Conservation (phyloP, 1,140 invertebrate species). For the Brachionus angularis region DNA sequence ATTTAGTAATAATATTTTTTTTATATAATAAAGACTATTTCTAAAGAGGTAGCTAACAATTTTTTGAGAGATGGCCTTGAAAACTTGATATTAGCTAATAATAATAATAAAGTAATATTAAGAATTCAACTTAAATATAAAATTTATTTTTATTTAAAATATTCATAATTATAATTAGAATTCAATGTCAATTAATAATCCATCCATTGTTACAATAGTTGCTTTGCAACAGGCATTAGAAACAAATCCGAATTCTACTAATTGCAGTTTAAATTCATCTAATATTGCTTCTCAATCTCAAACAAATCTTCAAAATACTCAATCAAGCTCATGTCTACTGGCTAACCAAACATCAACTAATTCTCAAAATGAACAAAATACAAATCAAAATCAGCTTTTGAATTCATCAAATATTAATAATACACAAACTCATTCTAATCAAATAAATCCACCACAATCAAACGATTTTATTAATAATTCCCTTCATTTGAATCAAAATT, state of each 20-base stretch:
- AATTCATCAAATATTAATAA: too few relatives aligned
- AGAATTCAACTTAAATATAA: neutral
- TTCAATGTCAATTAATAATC: conserved; percentile 8
- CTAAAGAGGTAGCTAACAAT: neutral
- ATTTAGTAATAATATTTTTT: too few relatives aligned
- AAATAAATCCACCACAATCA: too few relatives aligned
- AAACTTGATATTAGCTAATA: too few relatives aligned
- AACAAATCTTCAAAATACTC: neutral
- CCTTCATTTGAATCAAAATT: too few relatives aligned
- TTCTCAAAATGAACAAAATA: too few relatives aligned
- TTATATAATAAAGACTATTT: neutral
- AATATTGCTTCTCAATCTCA: neutral
- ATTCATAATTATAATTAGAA: neutral
- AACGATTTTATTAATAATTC: too few relatives aligned
- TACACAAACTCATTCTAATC: too few relatives aligned
- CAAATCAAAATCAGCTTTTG: too few relatives aligned
- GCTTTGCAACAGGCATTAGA: conserved; percentile 27
- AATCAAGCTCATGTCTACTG: too few relatives aligned
- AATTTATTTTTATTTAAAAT: neutral
- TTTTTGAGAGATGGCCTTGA: conserved; percentile 16
- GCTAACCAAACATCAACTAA: too few relatives aligned
- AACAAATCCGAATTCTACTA: neutral
- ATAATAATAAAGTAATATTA: too few relatives aligned
- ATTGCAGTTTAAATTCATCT: neutral
- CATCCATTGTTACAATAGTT: conserved; percentile 6